Evolutionary conservation across 2,113 vertebrate species (phyloP).

Genomic region (Charadrius vociferus): DNA sequence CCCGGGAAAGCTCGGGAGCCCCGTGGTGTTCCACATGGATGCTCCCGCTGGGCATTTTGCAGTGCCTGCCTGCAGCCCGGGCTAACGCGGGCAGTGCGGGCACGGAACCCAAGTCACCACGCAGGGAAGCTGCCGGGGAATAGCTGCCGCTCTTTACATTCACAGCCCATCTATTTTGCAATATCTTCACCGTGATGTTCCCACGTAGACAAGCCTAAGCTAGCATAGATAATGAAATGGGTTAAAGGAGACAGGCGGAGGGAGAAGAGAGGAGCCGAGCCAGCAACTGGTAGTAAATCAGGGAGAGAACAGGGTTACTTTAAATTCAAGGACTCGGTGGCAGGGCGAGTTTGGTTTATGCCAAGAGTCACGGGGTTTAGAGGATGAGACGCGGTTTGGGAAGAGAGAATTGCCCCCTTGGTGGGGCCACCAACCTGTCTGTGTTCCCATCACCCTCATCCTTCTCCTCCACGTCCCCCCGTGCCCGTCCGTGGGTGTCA

Average conservation of each 20-base stretch:
- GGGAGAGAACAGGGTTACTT: slow-evolving; percentile 33
- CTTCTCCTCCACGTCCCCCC: too few relatives aligned
- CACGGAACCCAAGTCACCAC: not conserved
- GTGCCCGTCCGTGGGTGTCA: too few relatives aligned
- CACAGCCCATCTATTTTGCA: slow-evolving; percentile 69
- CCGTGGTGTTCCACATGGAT: accelerated
- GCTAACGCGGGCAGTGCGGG: not conserved
- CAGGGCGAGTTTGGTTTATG: slow-evolving; percentile 4
- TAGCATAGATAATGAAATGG: slow-evolving; percentile 72
- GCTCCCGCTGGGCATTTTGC: not conserved
- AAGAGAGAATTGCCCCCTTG: not conserved
- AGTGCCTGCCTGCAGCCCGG: not conserved
- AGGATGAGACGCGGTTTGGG: not conserved
- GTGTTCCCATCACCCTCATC: not conserved
- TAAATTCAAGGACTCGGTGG: slow-evolving; percentile 47
- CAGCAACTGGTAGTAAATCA: slow-evolving; percentile 61
- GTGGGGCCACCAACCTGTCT: not conserved
- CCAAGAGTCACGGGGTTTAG: not conserved
- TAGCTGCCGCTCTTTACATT: slow-evolving; percentile 48
- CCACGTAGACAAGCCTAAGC: slow-evolving; percentile 71
- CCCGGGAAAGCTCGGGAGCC: not conserved
- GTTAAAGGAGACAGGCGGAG: slow-evolving; percentile 65
- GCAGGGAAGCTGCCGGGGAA: slow-evolving; percentile 48
- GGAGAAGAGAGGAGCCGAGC: slow-evolving; percentile 55
- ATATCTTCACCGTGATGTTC: slow-evolving; percentile 62